Evolutionary conservation across 2,888 invertebrate genomes (phyloP), one percentile per base, ranked within the genome.

Genomic region (Seira ritae): DNA sequence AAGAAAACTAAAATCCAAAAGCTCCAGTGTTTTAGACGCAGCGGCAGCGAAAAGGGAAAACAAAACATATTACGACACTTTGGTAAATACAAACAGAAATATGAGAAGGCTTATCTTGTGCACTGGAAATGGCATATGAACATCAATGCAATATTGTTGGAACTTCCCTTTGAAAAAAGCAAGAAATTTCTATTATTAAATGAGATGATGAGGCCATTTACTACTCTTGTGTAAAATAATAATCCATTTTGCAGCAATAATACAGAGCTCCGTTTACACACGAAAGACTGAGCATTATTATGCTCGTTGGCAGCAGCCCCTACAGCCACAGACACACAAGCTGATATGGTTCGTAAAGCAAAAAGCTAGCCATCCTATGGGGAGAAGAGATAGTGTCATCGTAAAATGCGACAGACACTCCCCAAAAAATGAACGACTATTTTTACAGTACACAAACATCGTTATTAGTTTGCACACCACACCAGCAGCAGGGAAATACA

Each of bases 321-420:
- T 77, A 24, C 20, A 62, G 66, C 66, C 22, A 68, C 67, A 69
- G 8, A 50, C 50, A 50, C 50, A 50, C 42, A n/a, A 50, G 50
- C 50, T 50, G 50, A 50, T 50, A 80, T 55, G 80, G 73, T 73
- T 80, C 80, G 73, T 80, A 80, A 80, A 80, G 80, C 73, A 80
- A 80, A 80, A 73, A 73, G 73, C 72, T 73, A 31, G n/a, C 31
- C 71, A 71, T 31, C 3, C 31, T 4, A 15, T 50, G 50, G 3
- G 50, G 50, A 50, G 50, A n/a, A 50, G 50, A 50, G 50, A 50
- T 50, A 50, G 50, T 50, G 50, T 50, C 50, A 50, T 70, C 70
- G 70, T 70, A 70, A 70, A 70, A 15, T 22, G 19, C 17, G 50
- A 70, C 70, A 70, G 46, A 70, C 37, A 37, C n/a, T 50, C 42